phyloP scores from a whole-genome alignment of 1,140 invertebrate genomes.

The Megalonaias nervosa region DNA sequence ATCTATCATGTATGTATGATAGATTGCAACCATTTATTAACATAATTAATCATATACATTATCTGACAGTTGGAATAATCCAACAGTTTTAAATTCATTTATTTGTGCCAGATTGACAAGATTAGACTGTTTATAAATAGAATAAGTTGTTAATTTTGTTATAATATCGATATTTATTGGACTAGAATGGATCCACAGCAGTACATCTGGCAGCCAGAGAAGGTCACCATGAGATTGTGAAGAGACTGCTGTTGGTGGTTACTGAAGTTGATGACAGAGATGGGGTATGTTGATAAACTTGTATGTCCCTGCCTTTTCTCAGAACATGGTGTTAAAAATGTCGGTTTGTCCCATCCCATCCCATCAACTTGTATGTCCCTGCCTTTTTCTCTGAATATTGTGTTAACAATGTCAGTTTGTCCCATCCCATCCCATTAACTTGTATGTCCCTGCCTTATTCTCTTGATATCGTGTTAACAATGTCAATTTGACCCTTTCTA shows the following conservation, averaged over 20 bases:
- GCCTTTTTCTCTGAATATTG: not conserved
- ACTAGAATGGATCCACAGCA: conserved; percentile 81
- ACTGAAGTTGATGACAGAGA: conserved; percentile 81
- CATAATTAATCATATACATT: too few species aligned
- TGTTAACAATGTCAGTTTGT: not conserved
- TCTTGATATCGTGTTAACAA: not conserved
- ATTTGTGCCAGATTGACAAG: too few species aligned
- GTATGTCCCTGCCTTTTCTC: not conserved
- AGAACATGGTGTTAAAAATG: not conserved
- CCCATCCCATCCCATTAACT: not conserved
- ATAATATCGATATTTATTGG: conserved; percentile 22
- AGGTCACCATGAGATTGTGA: conserved; percentile 82
- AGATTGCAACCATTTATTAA: too few species aligned
- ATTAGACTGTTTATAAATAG: too few species aligned
- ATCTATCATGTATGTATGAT: too few species aligned
- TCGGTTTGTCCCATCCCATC: not conserved
- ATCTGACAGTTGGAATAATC: too few species aligned
- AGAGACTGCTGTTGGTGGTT: conserved; percentile 79
- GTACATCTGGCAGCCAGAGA: conserved; percentile 83
- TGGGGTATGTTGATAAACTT: conserved; percentile 75
- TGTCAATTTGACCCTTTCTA: not conserved
- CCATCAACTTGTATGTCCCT: not conserved
- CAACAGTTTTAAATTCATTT: too few species aligned
- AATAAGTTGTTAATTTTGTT: too few species aligned
- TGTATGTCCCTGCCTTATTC: not conserved